A percentile compares a stretch with the other conserved stretches of the same genome.
Evolutionary conservation across 2,888 invertebrate genomes (phyloP).

Genomic region (Lysandra coridon): DNA sequence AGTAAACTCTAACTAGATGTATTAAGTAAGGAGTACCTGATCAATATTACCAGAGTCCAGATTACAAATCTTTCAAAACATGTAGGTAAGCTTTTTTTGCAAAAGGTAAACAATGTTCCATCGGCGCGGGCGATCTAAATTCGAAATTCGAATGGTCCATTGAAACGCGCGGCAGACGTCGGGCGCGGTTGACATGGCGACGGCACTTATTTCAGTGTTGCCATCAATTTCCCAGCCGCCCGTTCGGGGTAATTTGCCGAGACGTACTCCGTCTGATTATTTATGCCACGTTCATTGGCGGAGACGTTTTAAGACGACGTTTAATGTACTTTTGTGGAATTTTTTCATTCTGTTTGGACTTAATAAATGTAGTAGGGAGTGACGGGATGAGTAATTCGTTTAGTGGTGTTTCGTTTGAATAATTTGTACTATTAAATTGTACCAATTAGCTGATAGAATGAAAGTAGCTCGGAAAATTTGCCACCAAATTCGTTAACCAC

Average conservation of each 20-base stretch:
- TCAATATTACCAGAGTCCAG: not conserved
- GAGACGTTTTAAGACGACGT: conserved; percentile 49
- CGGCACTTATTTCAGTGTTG: conserved; percentile 52
- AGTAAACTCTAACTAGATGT: no score
- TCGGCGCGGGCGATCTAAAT: conserved; percentile 11
- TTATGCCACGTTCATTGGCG: conserved; percentile 65
- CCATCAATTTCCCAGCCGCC: conserved; percentile 54
- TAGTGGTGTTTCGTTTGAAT: not conserved
- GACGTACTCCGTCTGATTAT: conserved; percentile 67
- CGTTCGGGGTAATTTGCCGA: conserved; percentile 72
- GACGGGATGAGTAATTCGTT: conserved; percentile 23
- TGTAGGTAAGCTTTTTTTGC: not conserved
- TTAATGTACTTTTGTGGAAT: conserved; percentile 30
- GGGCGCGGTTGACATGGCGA: conserved; percentile 45
- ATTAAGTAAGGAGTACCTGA: not conserved
- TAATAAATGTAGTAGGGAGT: conserved; percentile 23
- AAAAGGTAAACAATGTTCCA: conserved; percentile 10
- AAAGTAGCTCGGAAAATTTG: not conserved
- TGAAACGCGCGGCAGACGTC: conserved; percentile 36
- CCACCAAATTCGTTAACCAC: no score
- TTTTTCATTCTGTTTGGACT: conserved; percentile 31
- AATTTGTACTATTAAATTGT: not conserved
- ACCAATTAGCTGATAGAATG: not conserved
- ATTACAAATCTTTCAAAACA: not conserved
- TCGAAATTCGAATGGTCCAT: conserved; percentile 28